Conservation (phyloP, 2,888 invertebrate genomes). For the Mactromeris polynyma region DNA sequence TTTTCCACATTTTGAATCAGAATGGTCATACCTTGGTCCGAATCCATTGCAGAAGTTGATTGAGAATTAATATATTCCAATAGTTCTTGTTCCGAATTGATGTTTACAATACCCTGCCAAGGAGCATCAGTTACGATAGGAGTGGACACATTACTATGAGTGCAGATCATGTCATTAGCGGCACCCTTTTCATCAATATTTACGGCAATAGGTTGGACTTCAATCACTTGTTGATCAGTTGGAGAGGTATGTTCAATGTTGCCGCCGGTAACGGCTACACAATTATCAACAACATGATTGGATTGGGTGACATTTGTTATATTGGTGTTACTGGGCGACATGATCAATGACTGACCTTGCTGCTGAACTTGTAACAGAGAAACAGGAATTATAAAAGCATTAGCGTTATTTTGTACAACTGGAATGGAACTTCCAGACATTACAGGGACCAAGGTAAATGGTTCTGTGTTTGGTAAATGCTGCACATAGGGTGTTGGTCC, state of each 20-base stretch:
- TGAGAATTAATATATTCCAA: slow-evolving; percentile 60
- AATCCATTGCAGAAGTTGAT: slow-evolving; percentile 33
- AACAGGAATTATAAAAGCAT: slow-evolving; percentile 10
- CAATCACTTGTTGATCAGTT: neutral
- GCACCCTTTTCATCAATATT: slow-evolving; percentile 55
- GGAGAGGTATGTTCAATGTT: neutral
- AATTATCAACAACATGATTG: neutral
- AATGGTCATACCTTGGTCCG: slow-evolving; percentile 60
- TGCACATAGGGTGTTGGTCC: neutral
- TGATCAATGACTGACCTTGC: neutral
- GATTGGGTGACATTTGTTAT: neutral
- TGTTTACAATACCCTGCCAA: slow-evolving; percentile 65
- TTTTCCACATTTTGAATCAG: slow-evolving; percentile 63
- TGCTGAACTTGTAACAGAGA: neutral
- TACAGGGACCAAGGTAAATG: slow-evolving; percentile 26
- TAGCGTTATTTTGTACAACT: slow-evolving; percentile 5
- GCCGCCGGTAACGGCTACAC: neutral
- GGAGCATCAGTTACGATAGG: slow-evolving; percentile 59
- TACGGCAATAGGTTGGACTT: slow-evolving; percentile 30
- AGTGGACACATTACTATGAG: slow-evolving; percentile 33
- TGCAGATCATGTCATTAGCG: slow-evolving; percentile 15
- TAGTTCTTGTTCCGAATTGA: slow-evolving; percentile 65
- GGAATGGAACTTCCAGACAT: neutral
- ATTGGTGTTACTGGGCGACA: neutral
- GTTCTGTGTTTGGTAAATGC: neutral